phyloP scores from a whole-genome alignment of 2,888 invertebrate genomes.

The Caenorhabditis japonica region DNA sequence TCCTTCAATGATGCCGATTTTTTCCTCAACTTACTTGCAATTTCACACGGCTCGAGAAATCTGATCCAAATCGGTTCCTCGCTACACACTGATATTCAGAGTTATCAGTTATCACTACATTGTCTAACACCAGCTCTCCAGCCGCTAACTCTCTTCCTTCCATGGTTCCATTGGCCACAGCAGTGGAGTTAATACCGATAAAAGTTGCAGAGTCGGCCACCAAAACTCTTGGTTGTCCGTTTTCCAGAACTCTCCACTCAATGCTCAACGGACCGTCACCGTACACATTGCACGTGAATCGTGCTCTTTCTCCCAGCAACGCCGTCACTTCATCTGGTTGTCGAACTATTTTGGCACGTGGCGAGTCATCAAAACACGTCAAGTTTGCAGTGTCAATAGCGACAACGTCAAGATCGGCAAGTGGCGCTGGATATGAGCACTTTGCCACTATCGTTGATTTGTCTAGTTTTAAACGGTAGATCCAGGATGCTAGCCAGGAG shows the following conservation, averaged over 20 bases:
- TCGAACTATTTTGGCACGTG: conserved; percentile 58
- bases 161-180: conserved; percentile 56
- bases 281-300: conserved; percentile 59
- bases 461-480: conserved; percentile 50
- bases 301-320: conserved; percentile 40
- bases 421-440: conserved; percentile 59
- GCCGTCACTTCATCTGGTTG: conserved; percentile 53
- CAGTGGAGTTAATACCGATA: conserved; percentile 53
- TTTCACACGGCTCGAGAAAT: conserved; percentile 46
- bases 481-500: conserved; percentile 63
- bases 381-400: conserved; percentile 60
- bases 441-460: conserved; percentile 41
- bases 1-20: background rate
- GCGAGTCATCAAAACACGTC: conserved; percentile 62
- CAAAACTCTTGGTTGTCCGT: conserved; percentile 54
- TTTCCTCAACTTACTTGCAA: conserved; percentile 7
- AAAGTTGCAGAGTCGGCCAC: conserved; percentile 47
- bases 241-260: conserved; percentile 63
- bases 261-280: conserved; percentile 57
- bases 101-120: conserved; percentile 50
- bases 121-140: conserved; percentile 45
- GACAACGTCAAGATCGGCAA: conserved; percentile 52
- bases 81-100: conserved; percentile 64
- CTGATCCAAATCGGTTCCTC: conserved; percentile 58
- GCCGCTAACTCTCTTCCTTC: conserved; percentile 53